These are phyloP conservation scores for Herminia tarsipennalis DNA, from an alignment of 2,888 invertebrate species.

Conservation along the genomic window DNA sequence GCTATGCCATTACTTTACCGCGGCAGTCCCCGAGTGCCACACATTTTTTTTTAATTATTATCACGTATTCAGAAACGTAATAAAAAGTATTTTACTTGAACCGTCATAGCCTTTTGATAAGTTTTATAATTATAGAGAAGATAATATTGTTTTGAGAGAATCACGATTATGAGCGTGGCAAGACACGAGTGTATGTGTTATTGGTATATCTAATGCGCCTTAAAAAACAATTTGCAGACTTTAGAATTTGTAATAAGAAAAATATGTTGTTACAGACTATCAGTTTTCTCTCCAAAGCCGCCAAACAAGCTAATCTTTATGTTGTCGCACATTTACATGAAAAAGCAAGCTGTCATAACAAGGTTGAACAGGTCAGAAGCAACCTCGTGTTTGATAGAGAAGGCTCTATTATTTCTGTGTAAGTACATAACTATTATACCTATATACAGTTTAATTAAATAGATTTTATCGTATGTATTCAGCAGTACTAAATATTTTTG, in stretches of 20 bases:
- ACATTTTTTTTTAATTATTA: no score
- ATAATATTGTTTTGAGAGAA: no score
- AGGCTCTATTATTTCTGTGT: slow-evolving; percentile 64
- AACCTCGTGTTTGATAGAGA: slow-evolving; percentile 68
- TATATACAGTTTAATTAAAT: neutral
- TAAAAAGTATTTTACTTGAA: no score
- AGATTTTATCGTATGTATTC: neutral
- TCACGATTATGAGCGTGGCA: no score
- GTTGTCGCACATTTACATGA: slow-evolving; percentile 61
- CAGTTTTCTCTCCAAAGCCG: slow-evolving; percentile 55
- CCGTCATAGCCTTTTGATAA: no score
- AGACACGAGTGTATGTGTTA: no score
- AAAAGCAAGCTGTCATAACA: slow-evolving; percentile 50
- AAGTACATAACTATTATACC: slow-evolving; percentile 44
- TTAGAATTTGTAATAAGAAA: neutral
- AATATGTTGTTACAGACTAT: slow-evolving; percentile 52
- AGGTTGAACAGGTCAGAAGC: slow-evolving; percentile 52
- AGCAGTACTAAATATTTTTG: neutral
- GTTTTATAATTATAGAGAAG: no score
- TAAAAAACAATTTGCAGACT: no score
- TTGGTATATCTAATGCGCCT: no score
- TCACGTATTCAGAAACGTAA: no score
- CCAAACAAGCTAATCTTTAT: slow-evolving; percentile 57
- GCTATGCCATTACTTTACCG: no score
- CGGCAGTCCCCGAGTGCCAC: no score